These are phyloP conservation scores for Acronicta leporina DNA, from an alignment of 2,888 invertebrate species.

Conservation along the genomic window DNA sequence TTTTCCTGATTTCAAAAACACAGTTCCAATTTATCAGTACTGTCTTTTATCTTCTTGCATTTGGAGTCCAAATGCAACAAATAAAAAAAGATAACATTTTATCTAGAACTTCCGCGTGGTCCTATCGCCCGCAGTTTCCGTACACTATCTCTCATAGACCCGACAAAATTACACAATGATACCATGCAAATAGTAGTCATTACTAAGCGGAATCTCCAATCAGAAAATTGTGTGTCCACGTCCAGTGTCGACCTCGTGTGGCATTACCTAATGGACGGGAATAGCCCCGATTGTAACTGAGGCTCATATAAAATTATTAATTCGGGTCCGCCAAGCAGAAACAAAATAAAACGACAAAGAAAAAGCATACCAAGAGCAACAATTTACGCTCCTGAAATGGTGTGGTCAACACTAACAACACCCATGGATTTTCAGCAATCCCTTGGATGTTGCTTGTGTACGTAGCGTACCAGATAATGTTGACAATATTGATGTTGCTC, in stretches of 20 bases:
- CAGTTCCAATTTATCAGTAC: too few species aligned
- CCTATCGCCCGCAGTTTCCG: slow-evolving; percentile 29
- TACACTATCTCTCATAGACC: slow-evolving; percentile 27
- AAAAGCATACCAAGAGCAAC: not conserved
- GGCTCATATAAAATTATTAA: slow-evolving; percentile 15
- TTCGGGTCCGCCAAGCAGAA: not conserved
- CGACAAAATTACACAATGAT: slow-evolving; percentile 14
- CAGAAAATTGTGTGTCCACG: slow-evolving; percentile 38
- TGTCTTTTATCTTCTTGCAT: too few species aligned
- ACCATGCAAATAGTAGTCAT: slow-evolving; percentile 13
- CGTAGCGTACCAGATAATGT: too few species aligned
- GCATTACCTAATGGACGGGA: slow-evolving; percentile 38
- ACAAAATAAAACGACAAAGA: not conserved
- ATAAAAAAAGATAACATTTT: slow-evolving; percentile 5
- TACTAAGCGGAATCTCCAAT: slow-evolving; percentile 51
- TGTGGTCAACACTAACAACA: too few species aligned
- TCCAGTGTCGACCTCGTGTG: slow-evolving; percentile 44
- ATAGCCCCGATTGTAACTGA: slow-evolving; percentile 33
- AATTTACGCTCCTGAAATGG: too few species aligned
- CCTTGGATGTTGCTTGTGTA: too few species aligned
- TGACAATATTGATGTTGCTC: too few species aligned
- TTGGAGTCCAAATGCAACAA: not conserved
- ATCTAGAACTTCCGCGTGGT: slow-evolving; percentile 29
- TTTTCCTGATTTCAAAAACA: too few species aligned
- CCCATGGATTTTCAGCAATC: too few species aligned